phyloP scores from a whole-genome alignment of 2,888 invertebrate species.

The Platerodrilus igneus region DNA sequence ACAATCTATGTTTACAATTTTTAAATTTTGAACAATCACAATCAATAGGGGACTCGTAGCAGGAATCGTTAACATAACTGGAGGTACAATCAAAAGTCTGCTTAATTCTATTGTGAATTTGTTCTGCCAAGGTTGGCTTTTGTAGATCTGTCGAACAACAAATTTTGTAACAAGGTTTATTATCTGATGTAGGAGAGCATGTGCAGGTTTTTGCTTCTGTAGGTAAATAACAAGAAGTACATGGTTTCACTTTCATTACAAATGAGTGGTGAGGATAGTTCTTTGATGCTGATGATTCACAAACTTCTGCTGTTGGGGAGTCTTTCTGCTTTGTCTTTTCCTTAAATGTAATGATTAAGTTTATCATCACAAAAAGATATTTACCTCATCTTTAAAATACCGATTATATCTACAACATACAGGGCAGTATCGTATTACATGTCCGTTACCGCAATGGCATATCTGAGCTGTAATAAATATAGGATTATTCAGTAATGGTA shows the following conservation, averaged over 20 bases:
- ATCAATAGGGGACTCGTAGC: background rate
- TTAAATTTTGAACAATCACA: conserved; percentile 14
- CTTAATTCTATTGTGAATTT: conserved; percentile 24
- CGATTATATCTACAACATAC: conserved; percentile 33
- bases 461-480: no score
- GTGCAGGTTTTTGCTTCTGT: background rate
- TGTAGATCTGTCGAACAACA: conserved; percentile 14
- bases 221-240: no score
- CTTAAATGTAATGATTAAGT: no score
- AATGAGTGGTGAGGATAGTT: no score
- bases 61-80: background rate
- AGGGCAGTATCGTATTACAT: conserved; percentile 25
- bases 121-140: conserved; percentile 24
- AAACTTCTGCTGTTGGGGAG: no score
- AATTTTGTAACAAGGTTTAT: conserved; percentile 4
- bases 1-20: conserved; percentile 20
- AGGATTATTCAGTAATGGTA: no score
- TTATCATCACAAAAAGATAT: no score
- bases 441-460: conserved; percentile 19
- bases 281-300: no score
- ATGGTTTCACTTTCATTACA: no score
- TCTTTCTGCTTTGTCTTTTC: no score
- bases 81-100: conserved; percentile 20
- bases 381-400: conserved; percentile 28
- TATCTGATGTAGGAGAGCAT: conserved; percentile 1